phyloP scores from a whole-genome alignment of 2,797 vertebrate genomes.

The Dryobates pubescens region DNA sequence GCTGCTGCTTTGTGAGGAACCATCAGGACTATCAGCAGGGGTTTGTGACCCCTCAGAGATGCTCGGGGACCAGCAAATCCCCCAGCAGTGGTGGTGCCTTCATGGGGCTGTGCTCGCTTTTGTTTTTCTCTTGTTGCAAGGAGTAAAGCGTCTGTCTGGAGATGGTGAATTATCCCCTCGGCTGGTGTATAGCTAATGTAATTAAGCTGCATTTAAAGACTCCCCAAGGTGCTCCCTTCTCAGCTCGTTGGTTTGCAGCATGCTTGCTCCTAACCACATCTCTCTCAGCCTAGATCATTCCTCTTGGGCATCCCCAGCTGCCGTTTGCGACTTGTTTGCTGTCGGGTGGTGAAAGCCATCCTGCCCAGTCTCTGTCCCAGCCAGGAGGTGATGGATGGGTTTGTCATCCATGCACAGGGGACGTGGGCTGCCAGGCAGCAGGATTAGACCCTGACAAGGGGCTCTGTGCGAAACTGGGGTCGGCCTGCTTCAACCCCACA shows the following conservation, averaged over 20 bases:
- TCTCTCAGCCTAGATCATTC: neutral
- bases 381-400: neutral
- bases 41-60: rapidly evolving
- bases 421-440: neutral
- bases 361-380: neutral
- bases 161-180: conserved; percentile 46
- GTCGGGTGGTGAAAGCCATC: neutral
- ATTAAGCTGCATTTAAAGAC: conserved; percentile 52
- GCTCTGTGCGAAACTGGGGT: rapidly evolving
- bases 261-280: neutral
- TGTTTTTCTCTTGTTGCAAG: neutral
- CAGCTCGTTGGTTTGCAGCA: neutral
- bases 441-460: neutral
- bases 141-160: conserved; percentile 39
- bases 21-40: rapidly evolving
- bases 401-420: neutral
- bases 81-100: rapidly evolving
- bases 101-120: neutral
- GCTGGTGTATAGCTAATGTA: conserved; percentile 40
- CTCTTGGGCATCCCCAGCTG: neutral
- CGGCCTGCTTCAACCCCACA: neutral
- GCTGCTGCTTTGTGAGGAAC: neutral
- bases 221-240: conserved; percentile 45
- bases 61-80: rapidly evolving
- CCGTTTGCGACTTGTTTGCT: neutral